These are phyloP conservation scores for Notoglanidium macrostoma DNA, from an alignment of 2,797 vertebrate genomes.

Conservation along the genomic window DNA sequence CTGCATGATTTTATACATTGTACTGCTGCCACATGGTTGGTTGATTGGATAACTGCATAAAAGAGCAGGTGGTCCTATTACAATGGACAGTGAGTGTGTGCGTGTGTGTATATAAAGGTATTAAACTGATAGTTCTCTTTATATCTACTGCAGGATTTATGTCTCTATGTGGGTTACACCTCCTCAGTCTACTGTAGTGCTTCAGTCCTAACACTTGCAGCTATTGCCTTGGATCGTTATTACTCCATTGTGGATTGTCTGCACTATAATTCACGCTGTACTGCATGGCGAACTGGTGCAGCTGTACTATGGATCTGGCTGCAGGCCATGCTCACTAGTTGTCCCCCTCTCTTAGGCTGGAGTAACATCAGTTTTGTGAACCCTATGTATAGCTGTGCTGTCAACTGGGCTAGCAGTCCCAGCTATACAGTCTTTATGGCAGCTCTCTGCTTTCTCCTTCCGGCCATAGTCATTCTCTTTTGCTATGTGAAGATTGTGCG, in stretches of 20 bases:
- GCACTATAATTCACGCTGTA: slow-evolving; percentile 78
- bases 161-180: slow-evolving; percentile 81
- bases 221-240: slow-evolving; percentile 83
- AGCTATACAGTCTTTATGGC: slow-evolving; percentile 76
- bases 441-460: slow-evolving; percentile 73
- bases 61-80: not conserved
- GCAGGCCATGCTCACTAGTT: slow-evolving; percentile 78
- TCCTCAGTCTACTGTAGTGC: slow-evolving; percentile 83
- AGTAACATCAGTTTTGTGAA: slow-evolving; percentile 71
- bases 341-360: slow-evolving; percentile 81
- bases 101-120: not conserved
- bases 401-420: slow-evolving; percentile 76
- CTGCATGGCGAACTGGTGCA: slow-evolving; percentile 67
- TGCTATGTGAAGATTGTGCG: slow-evolving; percentile 79
- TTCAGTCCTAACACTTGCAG: slow-evolving; percentile 79
- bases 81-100: not conserved
- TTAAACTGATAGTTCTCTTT: slow-evolving; percentile 22
- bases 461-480: slow-evolving; percentile 78
- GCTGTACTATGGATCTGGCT: slow-evolving; percentile 85
- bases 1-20: not conserved
- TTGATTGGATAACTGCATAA: not conserved
- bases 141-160: slow-evolving; percentile 71
- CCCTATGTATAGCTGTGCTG: slow-evolving; percentile 78
- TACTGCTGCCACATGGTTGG: not conserved
- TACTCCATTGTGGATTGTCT: slow-evolving; percentile 82